Base-by-base conservation (phyloP, 1,140 invertebrate species). In the Elymnias hypermnestra region DNA sequence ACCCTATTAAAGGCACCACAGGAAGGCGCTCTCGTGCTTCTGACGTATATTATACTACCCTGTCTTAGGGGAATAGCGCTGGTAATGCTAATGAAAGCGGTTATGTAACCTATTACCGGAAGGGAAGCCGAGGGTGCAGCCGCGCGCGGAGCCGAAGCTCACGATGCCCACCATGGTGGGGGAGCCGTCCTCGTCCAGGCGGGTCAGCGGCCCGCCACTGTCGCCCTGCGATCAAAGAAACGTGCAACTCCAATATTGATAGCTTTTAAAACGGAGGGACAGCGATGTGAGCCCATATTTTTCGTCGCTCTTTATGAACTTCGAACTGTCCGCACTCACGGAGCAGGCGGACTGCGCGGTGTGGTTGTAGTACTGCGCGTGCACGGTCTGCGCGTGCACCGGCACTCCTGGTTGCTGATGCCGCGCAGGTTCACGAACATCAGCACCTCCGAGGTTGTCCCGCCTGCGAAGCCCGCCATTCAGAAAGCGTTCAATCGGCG, bases 171-270 rank as follows among this genome's bases (percentile, higher is more conserved):
- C 70, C 55, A 87, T 57, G 1, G 78, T 87, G 14, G 71, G 52
- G 7, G 55, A 57, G 2, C 74, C 81, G 39, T 84, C 83, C 6
- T 54, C 59, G 31, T 87, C 83, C 2, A 62, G 23, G 2, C 66
- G 8, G 0, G 84, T 78, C 44, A 90, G 57, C 0, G 88, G 87
- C 18, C 88, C 88, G 36, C 88, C 88, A 40, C 87, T 88, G 63
- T 89, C 88, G 23, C 88, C 88, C 79, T 85, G 58, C 8, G 25
- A 13, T n/a, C n/a, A n/a, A n/a, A n/a, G n/a, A n/a, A n/a, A n/a
- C n/a, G n/a, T n/a, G n/a, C n/a, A n/a, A n/a, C n/a, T n/a, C n/a
- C n/a, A n/a, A n/a, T n/a, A n/a, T n/a, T n/a, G n/a, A n/a, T n/a
- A n/a, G n/a, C n/a, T n/a, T n/a, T n/a, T n/a, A n/a, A n/a, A n/a